Evolutionary conservation across 2,797 vertebrate species (phyloP).

Genomic region (Myotis pilosus): DNA sequence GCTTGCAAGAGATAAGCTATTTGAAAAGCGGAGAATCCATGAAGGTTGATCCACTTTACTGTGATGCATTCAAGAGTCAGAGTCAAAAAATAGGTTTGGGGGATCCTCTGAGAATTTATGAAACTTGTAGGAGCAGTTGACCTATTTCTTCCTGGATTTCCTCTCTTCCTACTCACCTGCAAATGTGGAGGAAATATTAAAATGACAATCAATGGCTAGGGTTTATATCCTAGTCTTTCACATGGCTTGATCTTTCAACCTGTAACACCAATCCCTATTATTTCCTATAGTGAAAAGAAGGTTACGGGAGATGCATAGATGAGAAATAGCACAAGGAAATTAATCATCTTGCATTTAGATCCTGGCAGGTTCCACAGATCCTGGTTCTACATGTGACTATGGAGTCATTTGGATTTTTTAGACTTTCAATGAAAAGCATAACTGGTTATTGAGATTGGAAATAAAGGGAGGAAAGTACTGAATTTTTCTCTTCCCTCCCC

Average conservation of each 20-base stretch:
- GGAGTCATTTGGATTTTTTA: background rate
- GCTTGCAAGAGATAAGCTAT: constrained; percentile 32
- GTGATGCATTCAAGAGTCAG: background rate
- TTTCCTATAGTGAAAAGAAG: background rate
- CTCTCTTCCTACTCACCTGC: background rate
- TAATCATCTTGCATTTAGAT: background rate
- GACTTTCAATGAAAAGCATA: constrained; percentile 1
- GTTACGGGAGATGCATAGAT: background rate
- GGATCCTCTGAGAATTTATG: background rate
- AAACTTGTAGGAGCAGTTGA: background rate
- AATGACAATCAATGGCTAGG: background rate
- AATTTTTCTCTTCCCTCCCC: background rate
- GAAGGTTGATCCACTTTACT: background rate
- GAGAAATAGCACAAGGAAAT: background rate
- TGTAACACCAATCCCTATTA: background rate
- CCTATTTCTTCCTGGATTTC: background rate
- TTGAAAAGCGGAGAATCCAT: background rate
- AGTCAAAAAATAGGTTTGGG: background rate
- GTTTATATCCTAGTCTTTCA: background rate
- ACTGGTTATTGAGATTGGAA: background rate
- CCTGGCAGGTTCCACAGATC: background rate
- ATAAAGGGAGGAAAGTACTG: background rate
- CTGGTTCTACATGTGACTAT: background rate
- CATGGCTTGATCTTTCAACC: background rate
- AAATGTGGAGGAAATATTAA: background rate